Base-by-base conservation (phyloP, 2,113 vertebrate genomes). In the Nicator chloris region DNA sequence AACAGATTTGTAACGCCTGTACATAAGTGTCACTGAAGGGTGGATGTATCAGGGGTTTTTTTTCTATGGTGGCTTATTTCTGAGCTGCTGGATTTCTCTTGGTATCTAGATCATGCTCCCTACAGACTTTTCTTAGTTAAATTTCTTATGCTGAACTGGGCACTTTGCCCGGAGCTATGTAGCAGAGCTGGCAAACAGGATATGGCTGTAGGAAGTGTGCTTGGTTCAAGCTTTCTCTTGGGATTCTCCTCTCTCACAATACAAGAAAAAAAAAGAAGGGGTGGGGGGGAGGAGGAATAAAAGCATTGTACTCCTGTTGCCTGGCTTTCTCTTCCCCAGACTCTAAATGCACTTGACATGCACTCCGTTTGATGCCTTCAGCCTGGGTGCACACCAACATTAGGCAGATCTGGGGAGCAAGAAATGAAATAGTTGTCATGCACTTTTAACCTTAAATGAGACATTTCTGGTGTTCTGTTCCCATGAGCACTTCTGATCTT, bases 131-230 rank as follows among this genome's bases (percentile, higher is more conserved):
- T 81, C 73, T 83, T 71, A 49, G 85, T 95, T 84, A 45, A 82
- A 66, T 94, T 92, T 97, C 90, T 90, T 84, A 75, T 57, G 65
- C 64, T 44, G 21, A 39, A 2, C 65, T 82, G 86, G 96, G 97
- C 96, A 86, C 33, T 80, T 63, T 91, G 96, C 97, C 95, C 83
- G 24, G 77, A 71, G 72, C 78, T 59, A 3, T 78, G 86, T 78
- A 85, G 87, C 49, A 39, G 22, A 80, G 75, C 93, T 95, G 86
- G 90, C 97, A 97, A 94, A 97, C 97, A 97, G 98, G 97, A 97
- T 96, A 37, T 91, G 76, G 66, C 91, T 83, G 86, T 96, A 96
- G 97, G 98, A 97, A 98, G 78, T 35, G 53, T 49, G 56, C 82
- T 95, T 85, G 72, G 57, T 85, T 91, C 37, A 22, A 33, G 63